Conservation (phyloP, 1,140 invertebrate genomes). For the Lucilia sericata region DNA sequence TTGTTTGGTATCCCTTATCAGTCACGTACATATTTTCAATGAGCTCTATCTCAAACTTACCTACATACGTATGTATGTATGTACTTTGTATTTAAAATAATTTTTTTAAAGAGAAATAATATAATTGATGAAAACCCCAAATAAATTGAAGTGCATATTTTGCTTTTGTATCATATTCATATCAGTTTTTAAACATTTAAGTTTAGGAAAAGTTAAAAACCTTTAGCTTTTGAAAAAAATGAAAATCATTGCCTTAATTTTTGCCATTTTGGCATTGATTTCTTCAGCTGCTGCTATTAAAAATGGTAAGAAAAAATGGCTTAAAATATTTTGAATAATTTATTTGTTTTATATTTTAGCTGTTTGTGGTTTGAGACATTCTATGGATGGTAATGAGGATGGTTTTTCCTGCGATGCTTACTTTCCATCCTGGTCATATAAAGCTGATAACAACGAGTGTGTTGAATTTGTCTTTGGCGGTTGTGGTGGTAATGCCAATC, state of each 20-base stretch:
- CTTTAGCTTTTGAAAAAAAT: not conserved
- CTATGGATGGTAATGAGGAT: conserved; percentile 75
- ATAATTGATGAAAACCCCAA: no score
- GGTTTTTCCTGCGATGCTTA: conserved; percentile 37
- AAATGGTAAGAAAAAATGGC: conserved; percentile 11
- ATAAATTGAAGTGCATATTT: no score
- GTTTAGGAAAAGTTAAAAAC: not conserved
- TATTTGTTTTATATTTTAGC: not conserved
- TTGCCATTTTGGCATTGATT: not conserved
- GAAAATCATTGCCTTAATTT: conserved; percentile 13
- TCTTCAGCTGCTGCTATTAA: conserved; percentile 11
- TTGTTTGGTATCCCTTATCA: no score
- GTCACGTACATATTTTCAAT: no score
- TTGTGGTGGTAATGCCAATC: conserved; percentile 82
- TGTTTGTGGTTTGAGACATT: conserved; percentile 80
- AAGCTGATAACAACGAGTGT: conserved; percentile 71
- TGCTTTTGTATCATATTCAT: no score
- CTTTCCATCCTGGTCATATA: conserved; percentile 69
- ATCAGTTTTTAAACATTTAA: no score
- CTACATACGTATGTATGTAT: no score
- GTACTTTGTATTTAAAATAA: no score
- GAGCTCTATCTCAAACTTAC: no score
- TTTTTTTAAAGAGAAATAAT: no score
- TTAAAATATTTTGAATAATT: not conserved
- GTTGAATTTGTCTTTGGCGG: conserved; percentile 80